Conservation (phyloP, 2,113 vertebrate species). For the Epinephelus cyanopodus region DNA sequence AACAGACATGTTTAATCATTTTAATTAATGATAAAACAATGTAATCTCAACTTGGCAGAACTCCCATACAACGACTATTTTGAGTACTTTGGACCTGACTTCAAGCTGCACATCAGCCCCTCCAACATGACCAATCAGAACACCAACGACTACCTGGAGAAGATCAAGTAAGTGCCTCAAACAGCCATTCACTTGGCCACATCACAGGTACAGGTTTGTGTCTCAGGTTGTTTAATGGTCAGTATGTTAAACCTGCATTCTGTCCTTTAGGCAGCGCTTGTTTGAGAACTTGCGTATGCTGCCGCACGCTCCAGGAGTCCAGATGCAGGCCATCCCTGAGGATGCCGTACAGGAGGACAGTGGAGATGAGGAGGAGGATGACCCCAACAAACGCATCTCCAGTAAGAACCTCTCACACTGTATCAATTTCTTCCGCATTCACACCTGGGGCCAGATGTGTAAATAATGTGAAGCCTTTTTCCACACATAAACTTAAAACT, state of each 20-base stretch:
- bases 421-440: neutral
- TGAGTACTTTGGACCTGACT: conserved; percentile 99
- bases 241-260: neutral
- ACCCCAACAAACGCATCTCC: conserved; percentile 96
- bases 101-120: conserved; percentile 99
- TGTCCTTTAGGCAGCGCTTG: conserved; percentile 72
- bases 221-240: neutral
- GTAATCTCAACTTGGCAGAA: conserved; percentile 67
- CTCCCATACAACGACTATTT: conserved; percentile 99
- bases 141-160: conserved; percentile 97
- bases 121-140: conserved; percentile 99
- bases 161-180: conserved; percentile 89
- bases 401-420: conserved; percentile 80
- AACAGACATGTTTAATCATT: neutral
- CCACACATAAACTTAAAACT: too few species aligned
- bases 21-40: too few species aligned
- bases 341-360: conserved; percentile 97
- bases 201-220: neutral
- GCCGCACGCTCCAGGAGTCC: conserved; percentile 82
- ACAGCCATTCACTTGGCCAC: neutral
- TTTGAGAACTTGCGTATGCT: conserved; percentile 82
- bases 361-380: conserved; percentile 96
- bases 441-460: neutral
- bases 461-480: too few species aligned
- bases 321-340: conserved; percentile 94